phyloP scores from a whole-genome alignment of 2,888 invertebrate genomes.

The Xestia c-nigrum region DNA sequence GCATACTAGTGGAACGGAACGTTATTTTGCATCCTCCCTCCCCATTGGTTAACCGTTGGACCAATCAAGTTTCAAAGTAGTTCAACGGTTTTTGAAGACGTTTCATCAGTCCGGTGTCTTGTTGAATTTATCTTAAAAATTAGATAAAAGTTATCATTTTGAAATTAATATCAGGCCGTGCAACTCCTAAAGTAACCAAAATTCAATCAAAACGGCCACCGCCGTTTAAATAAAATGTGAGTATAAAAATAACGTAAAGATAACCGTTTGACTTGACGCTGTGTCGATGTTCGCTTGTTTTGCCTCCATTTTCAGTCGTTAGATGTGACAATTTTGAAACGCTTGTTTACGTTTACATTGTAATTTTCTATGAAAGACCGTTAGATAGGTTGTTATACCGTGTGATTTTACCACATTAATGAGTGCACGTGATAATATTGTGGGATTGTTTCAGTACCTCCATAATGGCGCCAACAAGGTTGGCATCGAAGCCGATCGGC shows the following conservation, averaged over 20 bases:
- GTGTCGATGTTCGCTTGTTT: constrained; percentile 87
- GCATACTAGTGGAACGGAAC: constrained; percentile 66
- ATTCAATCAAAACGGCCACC: constrained; percentile 79
- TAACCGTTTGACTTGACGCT: constrained; percentile 80
- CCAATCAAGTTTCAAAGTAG: constrained; percentile 81
- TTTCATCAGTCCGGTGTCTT: constrained; percentile 83
- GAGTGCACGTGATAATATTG: constrained; percentile 78
- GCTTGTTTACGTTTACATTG: constrained; percentile 75
- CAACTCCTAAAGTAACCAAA: constrained; percentile 73
- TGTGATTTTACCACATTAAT: constrained; percentile 63
- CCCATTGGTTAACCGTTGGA: constrained; percentile 75
- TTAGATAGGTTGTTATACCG: constrained; percentile 30
- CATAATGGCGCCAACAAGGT: constrained; percentile 92
- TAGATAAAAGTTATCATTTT: constrained; percentile 75
- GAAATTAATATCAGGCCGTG: constrained; percentile 72
- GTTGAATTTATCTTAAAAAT: constrained; percentile 79
- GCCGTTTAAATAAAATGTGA: constrained; percentile 80
- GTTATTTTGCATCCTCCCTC: constrained; percentile 61
- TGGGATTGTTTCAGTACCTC: constrained; percentile 77
- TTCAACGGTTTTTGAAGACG: constrained; percentile 88
- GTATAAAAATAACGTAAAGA: constrained; percentile 74
- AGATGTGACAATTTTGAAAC: constrained; percentile 77
- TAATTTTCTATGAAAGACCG: constrained; percentile 50
- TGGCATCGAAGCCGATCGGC: constrained; percentile 88
- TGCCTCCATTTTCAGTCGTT: constrained; percentile 89